Conservation (phyloP, 2,797 vertebrate species). For the Coregonus sp. region DNA sequence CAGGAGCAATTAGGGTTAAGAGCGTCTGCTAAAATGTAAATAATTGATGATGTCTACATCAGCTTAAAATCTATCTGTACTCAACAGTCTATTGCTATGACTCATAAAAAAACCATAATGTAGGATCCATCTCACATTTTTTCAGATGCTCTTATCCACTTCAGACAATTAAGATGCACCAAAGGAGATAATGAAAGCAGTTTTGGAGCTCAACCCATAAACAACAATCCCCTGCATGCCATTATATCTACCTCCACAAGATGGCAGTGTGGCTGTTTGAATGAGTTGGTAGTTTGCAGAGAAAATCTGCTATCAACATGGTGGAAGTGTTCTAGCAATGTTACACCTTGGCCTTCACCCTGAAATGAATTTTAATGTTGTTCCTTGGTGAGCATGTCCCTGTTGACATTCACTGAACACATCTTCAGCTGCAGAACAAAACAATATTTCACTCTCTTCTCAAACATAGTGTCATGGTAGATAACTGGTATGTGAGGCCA, state of each 20-base stretch:
- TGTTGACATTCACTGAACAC: background rate
- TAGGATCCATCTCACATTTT: too few relatives aligned
- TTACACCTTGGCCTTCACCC: constrained; percentile 23
- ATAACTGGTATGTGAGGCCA: too few relatives aligned
- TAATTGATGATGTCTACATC: too few relatives aligned
- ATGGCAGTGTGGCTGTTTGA: constrained; percentile 40
- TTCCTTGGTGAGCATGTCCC: background rate
- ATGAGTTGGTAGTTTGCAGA: background rate
- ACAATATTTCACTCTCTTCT: background rate
- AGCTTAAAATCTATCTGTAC: background rate
- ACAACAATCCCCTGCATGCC: background rate
- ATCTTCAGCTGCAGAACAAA: background rate
- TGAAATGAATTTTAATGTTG: background rate
- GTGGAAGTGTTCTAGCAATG: constrained; percentile 35
- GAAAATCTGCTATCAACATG: constrained; percentile 24
- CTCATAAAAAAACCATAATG: too few relatives aligned
- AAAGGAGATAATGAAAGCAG: background rate
- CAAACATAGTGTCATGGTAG: background rate
- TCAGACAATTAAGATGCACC: background rate
- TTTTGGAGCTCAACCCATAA: background rate
- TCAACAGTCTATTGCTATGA: too few relatives aligned
- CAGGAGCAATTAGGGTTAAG: too few relatives aligned
- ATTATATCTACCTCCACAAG: constrained; percentile 35
- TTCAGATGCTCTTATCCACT: background rate
- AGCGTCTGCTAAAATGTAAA: too few relatives aligned